Conservation (phyloP, 2,888 invertebrate genomes). For the Lochmaea crataegi region DNA sequence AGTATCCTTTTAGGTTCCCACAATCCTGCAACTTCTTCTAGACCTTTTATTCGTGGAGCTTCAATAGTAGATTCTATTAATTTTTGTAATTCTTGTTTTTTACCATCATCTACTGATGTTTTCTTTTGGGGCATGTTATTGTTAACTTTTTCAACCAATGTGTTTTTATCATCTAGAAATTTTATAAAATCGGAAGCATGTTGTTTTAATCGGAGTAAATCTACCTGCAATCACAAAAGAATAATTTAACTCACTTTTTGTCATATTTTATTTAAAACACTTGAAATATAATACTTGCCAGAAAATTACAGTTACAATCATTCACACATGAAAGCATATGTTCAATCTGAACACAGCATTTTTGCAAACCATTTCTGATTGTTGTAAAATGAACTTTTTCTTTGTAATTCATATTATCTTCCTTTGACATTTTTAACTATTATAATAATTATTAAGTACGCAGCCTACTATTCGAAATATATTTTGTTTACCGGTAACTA, state of each 20-base stretch:
- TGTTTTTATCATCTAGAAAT: conserved; percentile 28
- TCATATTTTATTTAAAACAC: too few relatives aligned
- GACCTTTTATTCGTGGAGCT: conserved; percentile 56
- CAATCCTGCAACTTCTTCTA: conserved; percentile 67
- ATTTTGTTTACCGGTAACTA: too few relatives aligned
- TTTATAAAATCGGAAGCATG: conserved; percentile 24
- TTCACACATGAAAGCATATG: conserved; percentile 31
- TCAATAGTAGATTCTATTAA: conserved; percentile 47
- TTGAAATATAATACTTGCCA: conserved; percentile 14
- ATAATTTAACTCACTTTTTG: not conserved
- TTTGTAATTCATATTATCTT: too few relatives aligned
- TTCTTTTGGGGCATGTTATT: conserved; percentile 10
- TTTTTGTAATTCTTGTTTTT: conserved; percentile 13
- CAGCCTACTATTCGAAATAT: too few relatives aligned
- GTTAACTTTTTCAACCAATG: not conserved
- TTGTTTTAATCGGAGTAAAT: conserved; percentile 35
- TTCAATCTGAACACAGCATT: conserved; percentile 34
- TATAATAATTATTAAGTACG: too few relatives aligned
- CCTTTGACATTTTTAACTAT: too few relatives aligned
- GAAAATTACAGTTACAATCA: conserved; percentile 25
- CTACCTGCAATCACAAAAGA: conserved; percentile 30
- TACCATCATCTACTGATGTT: conserved; percentile 2
- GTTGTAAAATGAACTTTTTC: conserved; percentile 20
- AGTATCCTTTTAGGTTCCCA: conserved; percentile 66
- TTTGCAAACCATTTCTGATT: conserved; percentile 30